Percentiles rank a stretch among this genome's conserved stretches.
phyloP scores from a whole-genome alignment of 2,113 vertebrate genomes.

The Oncorhynchus tshawytscha region DNA sequence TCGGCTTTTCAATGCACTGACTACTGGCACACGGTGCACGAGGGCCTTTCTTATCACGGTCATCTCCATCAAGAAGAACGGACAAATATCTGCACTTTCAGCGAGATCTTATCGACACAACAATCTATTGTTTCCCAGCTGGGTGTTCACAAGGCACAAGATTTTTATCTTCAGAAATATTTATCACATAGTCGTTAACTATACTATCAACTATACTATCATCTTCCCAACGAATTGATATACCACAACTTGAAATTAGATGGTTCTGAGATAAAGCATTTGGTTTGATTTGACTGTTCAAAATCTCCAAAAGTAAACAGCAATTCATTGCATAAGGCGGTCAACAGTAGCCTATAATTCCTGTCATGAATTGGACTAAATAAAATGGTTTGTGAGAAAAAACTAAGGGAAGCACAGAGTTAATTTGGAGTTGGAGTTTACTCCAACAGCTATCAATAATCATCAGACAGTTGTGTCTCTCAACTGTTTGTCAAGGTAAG shows the following conservation, averaged over 20 bases:
- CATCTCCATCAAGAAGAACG: constrained; percentile 51
- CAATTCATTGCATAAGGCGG: not conserved
- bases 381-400: constrained; percentile 55
- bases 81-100: constrained; percentile 63
- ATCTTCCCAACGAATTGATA: not conserved
- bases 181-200: not conserved
- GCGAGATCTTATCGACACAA: constrained; percentile 53
- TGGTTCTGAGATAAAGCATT: not conserved
- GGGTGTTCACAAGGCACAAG: constrained; percentile 30
- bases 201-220: not conserved
- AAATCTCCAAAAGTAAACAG: constrained; percentile 29
- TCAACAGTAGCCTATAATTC: not conserved
- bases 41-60: constrained; percentile 41
- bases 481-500: constrained; percentile 64
- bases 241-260: not conserved
- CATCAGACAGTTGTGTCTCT: constrained; percentile 18
- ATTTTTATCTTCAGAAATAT: constrained; percentile 13
- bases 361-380: constrained; percentile 13
- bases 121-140: constrained; percentile 81
- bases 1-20: constrained; percentile 31
- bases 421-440: constrained; percentile 54
- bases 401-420: constrained; percentile 29
- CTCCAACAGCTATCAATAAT: constrained; percentile 27
- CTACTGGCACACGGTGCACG: constrained; percentile 36
- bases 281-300: not conserved